phyloP scores from a whole-genome alignment of 1,140 invertebrate species.

The Apolygus lucorum region DNA sequence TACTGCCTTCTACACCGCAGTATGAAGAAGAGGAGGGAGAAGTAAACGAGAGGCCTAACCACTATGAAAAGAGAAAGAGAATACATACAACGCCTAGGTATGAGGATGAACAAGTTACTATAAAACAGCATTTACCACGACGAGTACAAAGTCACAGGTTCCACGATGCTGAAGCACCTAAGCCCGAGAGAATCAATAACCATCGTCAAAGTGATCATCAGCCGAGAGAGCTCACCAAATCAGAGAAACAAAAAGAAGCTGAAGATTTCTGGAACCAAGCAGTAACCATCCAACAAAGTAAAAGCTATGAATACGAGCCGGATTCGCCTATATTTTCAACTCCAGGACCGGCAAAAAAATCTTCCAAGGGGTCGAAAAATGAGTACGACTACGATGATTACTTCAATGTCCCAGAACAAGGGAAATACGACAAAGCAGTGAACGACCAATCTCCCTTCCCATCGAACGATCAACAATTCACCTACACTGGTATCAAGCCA shows the following conservation, averaged over 20 bases:
- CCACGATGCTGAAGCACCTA: background rate
- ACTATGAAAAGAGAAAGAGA: no score
- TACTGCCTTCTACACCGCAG: background rate
- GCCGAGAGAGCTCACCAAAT: background rate
- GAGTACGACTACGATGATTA: conserved; percentile 28
- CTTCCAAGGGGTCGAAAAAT: conserved; percentile 19
- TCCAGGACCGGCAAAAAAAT: conserved; percentile 14
- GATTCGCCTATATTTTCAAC: conserved; percentile 20
- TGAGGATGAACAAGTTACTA: background rate
- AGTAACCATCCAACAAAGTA: conserved; percentile 34
- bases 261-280: conserved; percentile 34
- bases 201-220: background rate
- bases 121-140: background rate
- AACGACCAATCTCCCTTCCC: conserved; percentile 30
- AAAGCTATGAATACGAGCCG: conserved; percentile 32
- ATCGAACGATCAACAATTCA: conserved; percentile 28
- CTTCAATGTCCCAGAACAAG: conserved; percentile 1
- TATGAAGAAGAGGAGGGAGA: background rate
- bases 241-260: conserved; percentile 16
- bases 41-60: no score
- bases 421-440: background rate
- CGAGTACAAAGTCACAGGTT: background rate
- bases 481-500: conserved; percentile 21
- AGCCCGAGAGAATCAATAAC: background rate
- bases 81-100: no score